phyloP scores from a whole-genome alignment of 2,113 vertebrate species.

The Dicaeum eximium region DNA sequence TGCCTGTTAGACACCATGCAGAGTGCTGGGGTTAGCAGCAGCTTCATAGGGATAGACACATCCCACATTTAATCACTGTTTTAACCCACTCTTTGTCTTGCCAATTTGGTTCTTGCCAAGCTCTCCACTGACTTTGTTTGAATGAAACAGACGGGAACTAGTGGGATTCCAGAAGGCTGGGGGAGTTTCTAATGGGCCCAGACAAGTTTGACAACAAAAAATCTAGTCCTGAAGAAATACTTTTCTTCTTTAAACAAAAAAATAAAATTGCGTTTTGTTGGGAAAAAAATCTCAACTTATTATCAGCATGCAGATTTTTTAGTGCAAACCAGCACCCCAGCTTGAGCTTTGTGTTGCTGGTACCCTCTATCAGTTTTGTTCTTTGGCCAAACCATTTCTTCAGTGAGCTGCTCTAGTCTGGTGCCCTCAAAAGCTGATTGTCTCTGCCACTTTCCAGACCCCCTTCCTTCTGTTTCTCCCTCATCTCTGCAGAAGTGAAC shows the following conservation, averaged over 20 bases:
- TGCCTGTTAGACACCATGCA: background rate
- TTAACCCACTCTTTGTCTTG: background rate
- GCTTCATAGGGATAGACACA: background rate
- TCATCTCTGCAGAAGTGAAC: background rate
- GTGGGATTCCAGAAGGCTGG: background rate
- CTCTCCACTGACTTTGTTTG: background rate
- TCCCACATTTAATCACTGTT: background rate
- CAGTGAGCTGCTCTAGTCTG: background rate
- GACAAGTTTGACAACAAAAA: background rate
- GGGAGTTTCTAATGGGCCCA: background rate
- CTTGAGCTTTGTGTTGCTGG: background rate
- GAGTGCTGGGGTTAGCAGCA: background rate
- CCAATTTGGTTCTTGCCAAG: background rate
- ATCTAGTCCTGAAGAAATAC: background rate
- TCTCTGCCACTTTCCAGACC: background rate
- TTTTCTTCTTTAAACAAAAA: background rate
- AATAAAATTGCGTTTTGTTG: background rate
- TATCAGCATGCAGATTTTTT: background rate
- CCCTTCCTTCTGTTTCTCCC: background rate
- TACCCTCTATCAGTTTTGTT: background rate
- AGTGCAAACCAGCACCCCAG: background rate
- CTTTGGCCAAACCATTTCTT: background rate
- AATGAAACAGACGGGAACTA: background rate
- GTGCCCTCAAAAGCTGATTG: background rate
- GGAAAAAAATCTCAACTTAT: background rate